These are phyloP conservation scores for Endotricha flammealis DNA, from an alignment of 2,888 invertebrate species.

Conservation along the genomic window DNA sequence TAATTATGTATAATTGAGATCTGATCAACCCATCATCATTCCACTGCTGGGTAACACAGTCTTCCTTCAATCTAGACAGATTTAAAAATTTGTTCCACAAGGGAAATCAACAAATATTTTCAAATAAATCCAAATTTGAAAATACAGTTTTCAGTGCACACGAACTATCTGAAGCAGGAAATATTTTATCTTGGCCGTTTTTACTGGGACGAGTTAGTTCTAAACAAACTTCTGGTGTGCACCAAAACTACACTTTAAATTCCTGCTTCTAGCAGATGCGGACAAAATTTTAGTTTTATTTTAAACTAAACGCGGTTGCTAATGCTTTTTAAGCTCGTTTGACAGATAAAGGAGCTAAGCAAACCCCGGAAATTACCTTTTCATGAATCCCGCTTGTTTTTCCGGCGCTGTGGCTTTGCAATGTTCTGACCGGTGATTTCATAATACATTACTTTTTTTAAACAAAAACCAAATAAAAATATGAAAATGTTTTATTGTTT, in stretches of 20 bases:
- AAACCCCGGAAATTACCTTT: conserved; percentile 9
- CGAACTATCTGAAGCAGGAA: conserved; percentile 22
- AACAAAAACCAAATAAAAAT: too few relatives aligned
- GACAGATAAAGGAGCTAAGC: conserved; percentile 13
- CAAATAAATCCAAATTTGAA: too few relatives aligned
- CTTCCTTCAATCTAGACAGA: too few relatives aligned
- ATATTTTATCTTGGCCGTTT: conserved; percentile 49
- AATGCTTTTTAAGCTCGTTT: conserved; percentile 28
- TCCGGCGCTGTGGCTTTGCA: not conserved
- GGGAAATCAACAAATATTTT: too few relatives aligned
- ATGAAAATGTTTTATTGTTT: too few relatives aligned
- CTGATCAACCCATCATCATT: too few relatives aligned
- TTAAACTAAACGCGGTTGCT: conserved; percentile 36
- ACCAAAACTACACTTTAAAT: conserved; percentile 46
- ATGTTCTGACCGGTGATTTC: too few relatives aligned
- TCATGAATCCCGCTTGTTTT: conserved; percentile 8
- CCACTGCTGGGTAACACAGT: too few relatives aligned
- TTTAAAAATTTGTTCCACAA: too few relatives aligned
- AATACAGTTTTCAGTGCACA: too few relatives aligned
- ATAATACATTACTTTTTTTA: too few relatives aligned
- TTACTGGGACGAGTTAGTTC: conserved; percentile 48
- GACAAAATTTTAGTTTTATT: conserved; percentile 46
- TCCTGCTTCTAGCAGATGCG: conserved; percentile 38
- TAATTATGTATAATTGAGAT: too few relatives aligned
- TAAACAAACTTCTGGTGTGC: conserved; percentile 54